Evolutionary conservation across 2,797 vertebrate genomes (phyloP), one percentile per base, ranked within the genome.

Genomic region (Lepus oiostolus): DNA sequence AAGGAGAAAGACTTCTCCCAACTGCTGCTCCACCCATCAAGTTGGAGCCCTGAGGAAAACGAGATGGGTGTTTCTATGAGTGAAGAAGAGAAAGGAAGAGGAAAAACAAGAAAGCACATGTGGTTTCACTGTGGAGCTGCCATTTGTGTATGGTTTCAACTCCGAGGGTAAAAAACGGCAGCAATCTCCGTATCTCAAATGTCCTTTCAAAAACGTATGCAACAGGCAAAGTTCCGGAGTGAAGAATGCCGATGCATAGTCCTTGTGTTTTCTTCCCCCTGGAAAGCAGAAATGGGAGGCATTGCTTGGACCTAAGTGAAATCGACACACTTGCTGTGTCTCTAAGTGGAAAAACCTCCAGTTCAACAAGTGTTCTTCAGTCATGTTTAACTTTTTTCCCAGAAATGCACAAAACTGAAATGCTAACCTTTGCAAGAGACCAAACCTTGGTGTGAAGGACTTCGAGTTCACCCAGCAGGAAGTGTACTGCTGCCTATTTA

Each of bases 301-400:
- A 24, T 4, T 10, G 47, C 88, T 65, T 30, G 60, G 90, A 91
- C 10, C 13, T 10, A 50, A 11, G 11, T 47, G 58, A 95, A 89
- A 83, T 72, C 70, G 68, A 93, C 93, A 90, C 70, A 60, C 26
- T 32, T 38, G 42, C 30, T 80, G 65, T 85, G 62, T 60, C 71
- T 82, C 50, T 50, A 22, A 79, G 47, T 47, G 47, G 67, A 90
- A 92, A 93, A 87, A 52, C 1, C 7, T 71, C 67, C 70, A 83
- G 4, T 71, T 50, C 0, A 0, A 74, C 50, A 62, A 79, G 24
- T 47, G 3, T 12, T 90, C 67, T 81, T 85, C 47, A 17, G 82
- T 38, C 52, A 83, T 6, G 13, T 72, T 74, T 72, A 65, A 90
- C 28, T 52, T 42, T 60, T 19, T 5, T 7, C 8, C 2, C 0